phyloP scores from a whole-genome alignment of 2,797 vertebrate species.

The Platalea minor region DNA sequence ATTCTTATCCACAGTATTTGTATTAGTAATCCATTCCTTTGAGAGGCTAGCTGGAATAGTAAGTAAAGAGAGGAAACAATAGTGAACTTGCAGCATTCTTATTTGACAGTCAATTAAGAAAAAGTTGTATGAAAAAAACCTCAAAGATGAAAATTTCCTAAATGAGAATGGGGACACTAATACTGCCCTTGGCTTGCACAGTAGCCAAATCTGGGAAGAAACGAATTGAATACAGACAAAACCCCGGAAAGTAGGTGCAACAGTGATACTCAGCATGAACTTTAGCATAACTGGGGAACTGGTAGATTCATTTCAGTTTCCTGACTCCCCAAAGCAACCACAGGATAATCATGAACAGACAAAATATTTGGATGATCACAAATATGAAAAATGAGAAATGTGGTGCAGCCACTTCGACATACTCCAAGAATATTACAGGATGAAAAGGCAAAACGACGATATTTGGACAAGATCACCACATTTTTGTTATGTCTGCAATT shows the following conservation, averaged over 20 bases:
- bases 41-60: neutral
- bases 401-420: neutral
- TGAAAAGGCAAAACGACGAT: slow-evolving; percentile 19
- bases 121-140: neutral
- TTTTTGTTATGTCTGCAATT: slow-evolving; percentile 49
- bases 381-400: slow-evolving; percentile 52
- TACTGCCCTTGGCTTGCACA: neutral
- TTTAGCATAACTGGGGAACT: neutral
- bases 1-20: neutral
- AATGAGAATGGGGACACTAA: neutral
- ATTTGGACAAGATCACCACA: slow-evolving; percentile 20
- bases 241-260: neutral
- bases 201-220: neutral
- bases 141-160: neutral
- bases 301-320: slow-evolving; percentile 21
- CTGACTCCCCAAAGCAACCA: slow-evolving; percentile 45
- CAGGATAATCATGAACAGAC: slow-evolving; percentile 46
- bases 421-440: slow-evolving; percentile 39
- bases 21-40: neutral
- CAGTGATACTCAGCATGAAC: neutral
- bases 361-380: slow-evolving; percentile 42
- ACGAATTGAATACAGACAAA: neutral
- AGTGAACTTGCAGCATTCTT: neutral
- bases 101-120: neutral
- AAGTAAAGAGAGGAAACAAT: neutral